These are phyloP conservation scores for Chymomyza fuscimana DNA, from an alignment of 2,888 invertebrate species.

Conservation along the genomic window DNA sequence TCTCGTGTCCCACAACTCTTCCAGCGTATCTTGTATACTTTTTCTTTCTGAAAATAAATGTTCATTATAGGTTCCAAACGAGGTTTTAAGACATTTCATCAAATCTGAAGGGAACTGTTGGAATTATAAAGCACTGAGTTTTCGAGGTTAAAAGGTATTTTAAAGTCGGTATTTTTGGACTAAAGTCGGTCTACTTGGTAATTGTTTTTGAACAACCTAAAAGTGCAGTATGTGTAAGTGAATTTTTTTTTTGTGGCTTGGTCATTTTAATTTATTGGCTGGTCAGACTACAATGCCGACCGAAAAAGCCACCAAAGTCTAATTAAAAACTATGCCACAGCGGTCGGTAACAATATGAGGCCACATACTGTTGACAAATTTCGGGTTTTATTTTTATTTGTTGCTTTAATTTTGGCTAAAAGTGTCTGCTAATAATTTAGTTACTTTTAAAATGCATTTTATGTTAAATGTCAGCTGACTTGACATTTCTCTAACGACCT, in stretches of 20 bases:
- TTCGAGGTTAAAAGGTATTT: no score
- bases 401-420: conserved; percentile 8
- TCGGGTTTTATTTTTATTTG: conserved; percentile 8
- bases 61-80: no score
- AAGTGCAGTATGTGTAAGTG: no score
- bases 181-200: no score
- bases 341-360: conserved; percentile 43
- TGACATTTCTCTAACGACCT: conserved; percentile 14
- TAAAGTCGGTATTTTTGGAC: no score
- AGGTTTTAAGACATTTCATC: no score
- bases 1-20: no score
- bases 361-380: conserved; percentile 2
- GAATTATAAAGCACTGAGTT: no score
- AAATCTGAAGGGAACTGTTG: no score
- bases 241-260: conserved; percentile 15
- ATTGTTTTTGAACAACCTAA: no score
- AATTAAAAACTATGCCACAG: conserved; percentile 58
- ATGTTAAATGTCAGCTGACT: background rate
- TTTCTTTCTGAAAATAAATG: no score
- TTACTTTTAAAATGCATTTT: conserved; percentile 11
- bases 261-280: conserved; percentile 55
- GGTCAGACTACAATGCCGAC: conserved; percentile 50
- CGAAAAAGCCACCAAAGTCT: conserved; percentile 57
- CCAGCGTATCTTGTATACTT: no score
- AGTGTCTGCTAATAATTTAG: background rate